Evolutionary conservation across 1,140 invertebrate species (phyloP).

Genomic region (Heliothis virescens): DNA sequence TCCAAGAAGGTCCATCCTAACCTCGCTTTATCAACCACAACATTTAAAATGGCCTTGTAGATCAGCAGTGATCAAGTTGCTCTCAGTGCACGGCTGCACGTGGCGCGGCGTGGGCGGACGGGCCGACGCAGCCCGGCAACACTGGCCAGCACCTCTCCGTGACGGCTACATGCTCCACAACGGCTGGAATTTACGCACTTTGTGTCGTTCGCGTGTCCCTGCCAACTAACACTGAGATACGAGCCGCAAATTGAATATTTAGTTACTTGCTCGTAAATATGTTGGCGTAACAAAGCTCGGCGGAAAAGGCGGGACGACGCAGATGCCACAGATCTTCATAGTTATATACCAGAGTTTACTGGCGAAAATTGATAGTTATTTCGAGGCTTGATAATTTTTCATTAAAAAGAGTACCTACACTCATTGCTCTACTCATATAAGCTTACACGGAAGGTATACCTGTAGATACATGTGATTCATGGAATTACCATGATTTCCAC

Average conservation of each 20-base stretch:
- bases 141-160: constrained; percentile 51
- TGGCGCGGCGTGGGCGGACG: constrained; percentile 71
- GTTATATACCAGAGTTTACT: too few species aligned
- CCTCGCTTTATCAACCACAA: too few species aligned
- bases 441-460: too few species aligned
- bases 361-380: too few species aligned
- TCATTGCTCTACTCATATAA: too few species aligned
- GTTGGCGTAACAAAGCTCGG: constrained; percentile 24
- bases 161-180: constrained; percentile 41
- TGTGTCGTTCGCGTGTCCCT: constrained; percentile 28
- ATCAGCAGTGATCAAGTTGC: constrained; percentile 42
- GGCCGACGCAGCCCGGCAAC: constrained; percentile 57
- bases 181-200: constrained; percentile 42
- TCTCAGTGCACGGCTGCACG: constrained; percentile 56
- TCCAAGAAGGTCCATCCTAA: background rate
- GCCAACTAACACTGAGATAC: constrained; percentile 42
- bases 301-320: background rate
- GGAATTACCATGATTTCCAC: too few species aligned
- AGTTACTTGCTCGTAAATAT: constrained; percentile 41
- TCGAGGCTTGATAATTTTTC: too few species aligned
- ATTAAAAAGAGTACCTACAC: too few species aligned
- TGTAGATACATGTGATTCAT: too few species aligned
- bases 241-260: constrained; percentile 44
- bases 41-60: constrained; percentile 4
- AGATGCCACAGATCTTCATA: background rate